A percentile compares a stretch with the other conserved stretches of the same genome.
These are phyloP conservation scores for Bathynomus jamesi DNA, from an alignment of 1,140 invertebrate genomes.

Conservation along the genomic window DNA sequence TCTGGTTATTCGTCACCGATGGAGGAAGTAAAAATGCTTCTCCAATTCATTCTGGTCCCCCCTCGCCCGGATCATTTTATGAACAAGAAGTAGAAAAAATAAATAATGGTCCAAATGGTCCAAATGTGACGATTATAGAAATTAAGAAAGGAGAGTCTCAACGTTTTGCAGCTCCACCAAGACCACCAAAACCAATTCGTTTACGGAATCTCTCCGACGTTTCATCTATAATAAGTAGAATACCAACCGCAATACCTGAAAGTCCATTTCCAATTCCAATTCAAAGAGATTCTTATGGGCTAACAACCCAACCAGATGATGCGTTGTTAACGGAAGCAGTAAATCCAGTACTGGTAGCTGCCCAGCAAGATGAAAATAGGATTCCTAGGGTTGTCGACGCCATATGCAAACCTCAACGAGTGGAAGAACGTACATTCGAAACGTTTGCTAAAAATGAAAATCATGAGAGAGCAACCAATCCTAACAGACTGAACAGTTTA, in stretches of 20 bases:
- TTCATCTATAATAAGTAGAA: constrained; percentile 11
- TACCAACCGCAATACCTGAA: constrained; percentile 19
- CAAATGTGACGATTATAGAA: constrained; percentile 35
- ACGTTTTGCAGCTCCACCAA: constrained; percentile 10
- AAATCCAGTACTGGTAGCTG: constrained; percentile 13
- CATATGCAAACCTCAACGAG: neutral
- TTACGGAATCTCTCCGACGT: constrained; percentile 26
- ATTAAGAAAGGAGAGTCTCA: constrained; percentile 24
- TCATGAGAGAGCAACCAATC: no score
- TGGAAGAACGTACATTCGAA: no score
- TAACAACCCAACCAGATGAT: neutral
- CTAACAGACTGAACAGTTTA: neutral
- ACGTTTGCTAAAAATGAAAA: no score
- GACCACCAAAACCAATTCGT: constrained; percentile 27
- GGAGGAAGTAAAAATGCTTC: constrained; percentile 33
- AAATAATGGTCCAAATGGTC: constrained; percentile 11
- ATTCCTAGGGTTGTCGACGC: neutral
- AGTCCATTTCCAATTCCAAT: no score
- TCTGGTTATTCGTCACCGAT: constrained; percentile 35
- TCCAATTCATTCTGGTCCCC: constrained; percentile 32
- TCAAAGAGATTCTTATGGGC: no score
- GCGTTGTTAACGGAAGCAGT: constrained; percentile 31
- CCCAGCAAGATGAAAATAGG: neutral
- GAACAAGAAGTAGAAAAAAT: constrained; percentile 21
- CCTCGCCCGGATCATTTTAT: constrained; percentile 28